Percentiles rank a stretch among this genome's conserved stretches.
These are phyloP conservation scores for Drosophila rubida DNA, from an alignment of 2,888 invertebrate species.

Conservation along the genomic window DNA sequence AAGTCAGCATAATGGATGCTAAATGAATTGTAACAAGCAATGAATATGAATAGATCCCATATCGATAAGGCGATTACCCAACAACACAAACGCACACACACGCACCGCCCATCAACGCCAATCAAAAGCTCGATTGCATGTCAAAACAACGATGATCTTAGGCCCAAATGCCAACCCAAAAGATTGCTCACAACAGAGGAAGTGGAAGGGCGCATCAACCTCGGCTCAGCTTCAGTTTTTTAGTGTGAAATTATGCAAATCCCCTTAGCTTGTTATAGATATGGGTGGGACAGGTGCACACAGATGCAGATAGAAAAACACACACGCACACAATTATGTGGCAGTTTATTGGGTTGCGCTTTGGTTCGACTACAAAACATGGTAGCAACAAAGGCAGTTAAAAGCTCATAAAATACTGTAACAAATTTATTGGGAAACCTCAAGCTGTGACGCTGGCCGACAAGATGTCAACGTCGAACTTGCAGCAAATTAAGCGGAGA, in stretches of 20 bases:
- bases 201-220: constrained; percentile 20
- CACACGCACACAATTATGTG: constrained; percentile 53
- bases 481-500: background rate
- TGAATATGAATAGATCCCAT: constrained; percentile 57
- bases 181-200: constrained; percentile 17
- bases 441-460: constrained; percentile 1
- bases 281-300: constrained; percentile 39
- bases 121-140: constrained; percentile 70
- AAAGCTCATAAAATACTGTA: constrained; percentile 76
- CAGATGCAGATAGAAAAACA: constrained; percentile 17
- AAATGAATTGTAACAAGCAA: constrained; percentile 79
- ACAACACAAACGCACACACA: constrained; percentile 29
- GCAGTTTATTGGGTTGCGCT: constrained; percentile 56
- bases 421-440: constrained; percentile 74
- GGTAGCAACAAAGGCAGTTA: constrained; percentile 80
- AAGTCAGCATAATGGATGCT: constrained; percentile 51
- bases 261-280: constrained; percentile 38
- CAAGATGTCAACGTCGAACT: constrained; percentile 6
- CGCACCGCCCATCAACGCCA: constrained; percentile 60
- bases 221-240: constrained; percentile 41
- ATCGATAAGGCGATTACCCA: constrained; percentile 46
- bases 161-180: constrained; percentile 27
- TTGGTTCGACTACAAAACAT: constrained; percentile 56
- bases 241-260: constrained; percentile 81
- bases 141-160: constrained; percentile 64